Base-by-base conservation (phyloP, 2,113 vertebrate species). In the Nothoprocta perdicaria region DNA sequence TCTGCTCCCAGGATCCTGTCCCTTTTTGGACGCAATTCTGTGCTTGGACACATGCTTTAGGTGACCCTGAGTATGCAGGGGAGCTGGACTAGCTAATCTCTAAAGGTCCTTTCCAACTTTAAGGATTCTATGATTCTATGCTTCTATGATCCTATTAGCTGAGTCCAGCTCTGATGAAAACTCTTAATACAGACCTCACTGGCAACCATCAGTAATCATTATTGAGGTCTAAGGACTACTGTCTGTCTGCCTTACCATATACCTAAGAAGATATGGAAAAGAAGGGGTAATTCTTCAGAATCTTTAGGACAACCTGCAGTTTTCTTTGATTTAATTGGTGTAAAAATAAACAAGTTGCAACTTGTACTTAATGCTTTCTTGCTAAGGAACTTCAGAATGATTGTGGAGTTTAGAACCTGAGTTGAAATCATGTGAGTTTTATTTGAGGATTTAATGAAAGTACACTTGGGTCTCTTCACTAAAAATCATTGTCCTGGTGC, bases 151-250 rank as follows among this genome's bases (percentile, higher is more conserved):
- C 9, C 74, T 17, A 29, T 53, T 60, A 69, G 5, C 5, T 57
- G 53, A 57, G 15, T 57, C 53, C 29, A 57, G 9, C 53, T 79
- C n/a, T 86, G 23, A 33, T 33, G 35, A 75, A 0, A 12, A 4
- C 53, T 86, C 57, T 68, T 62, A 65, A 62, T 76, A n/a, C 19
- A 73, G 14, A 13, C 7, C 41, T 2, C 3, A 2, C 23, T 61
- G n/a, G 79, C 16, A 29, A 57, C 27, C 29, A 57, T 17, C 29
- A 17, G 27, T 33, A 76, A 61, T 35, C 88, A 69, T 46, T 72
- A 66, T 12, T 58, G 63, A 73, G 11, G 17, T 89, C 46, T 75
- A 12, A 43, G 46, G 12, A 22, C 79, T 0, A 0, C 0, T 50
- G n/a, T 45, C 12, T 23, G 9, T 71, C 22, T 26, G n/a, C 38